Evolutionary conservation across 1,140 invertebrate genomes (phyloP).

Genomic region (Ceratina calcarata): DNA sequence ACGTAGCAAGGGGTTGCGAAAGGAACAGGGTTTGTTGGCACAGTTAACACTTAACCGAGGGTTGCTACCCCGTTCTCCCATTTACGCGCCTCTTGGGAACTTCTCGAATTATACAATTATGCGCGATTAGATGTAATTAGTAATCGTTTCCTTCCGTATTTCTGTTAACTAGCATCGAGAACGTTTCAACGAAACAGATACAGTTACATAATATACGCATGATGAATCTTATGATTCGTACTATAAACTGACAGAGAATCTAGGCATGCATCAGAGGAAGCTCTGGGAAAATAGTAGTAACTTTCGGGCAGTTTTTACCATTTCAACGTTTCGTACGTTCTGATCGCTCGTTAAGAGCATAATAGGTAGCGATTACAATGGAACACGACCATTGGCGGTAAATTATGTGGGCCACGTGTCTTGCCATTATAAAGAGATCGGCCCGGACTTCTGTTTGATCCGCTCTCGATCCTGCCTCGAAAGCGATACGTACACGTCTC

Average conservation of each 20-base stretch:
- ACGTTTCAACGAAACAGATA: too few species aligned
- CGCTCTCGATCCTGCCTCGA: conserved; percentile 27
- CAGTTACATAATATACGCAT: too few species aligned
- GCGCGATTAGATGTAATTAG: background rate
- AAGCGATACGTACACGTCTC: conserved; percentile 60
- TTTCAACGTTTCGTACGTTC: conserved; percentile 58
- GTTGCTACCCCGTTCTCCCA: conserved; percentile 36
- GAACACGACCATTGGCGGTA: conserved; percentile 74
- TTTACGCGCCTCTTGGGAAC: conserved; percentile 19
- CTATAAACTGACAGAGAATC: background rate
- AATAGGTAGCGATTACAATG: conserved; percentile 72
- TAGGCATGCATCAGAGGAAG: background rate
- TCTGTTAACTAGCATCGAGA: too few species aligned
- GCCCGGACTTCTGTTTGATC: conserved; percentile 63
- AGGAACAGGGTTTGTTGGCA: conserved; percentile 57
- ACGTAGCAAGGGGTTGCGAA: conserved; percentile 52
- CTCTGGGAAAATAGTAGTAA: conserved; percentile 49
- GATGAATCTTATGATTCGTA: background rate
- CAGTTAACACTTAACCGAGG: conserved; percentile 64
- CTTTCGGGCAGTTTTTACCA: conserved; percentile 57
- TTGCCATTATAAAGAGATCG: conserved; percentile 72
- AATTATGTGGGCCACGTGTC: conserved; percentile 76
- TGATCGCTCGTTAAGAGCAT: conserved; percentile 61
- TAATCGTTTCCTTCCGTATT: background rate
- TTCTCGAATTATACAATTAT: conserved; percentile 44